Evolutionary conservation across 2,888 invertebrate species (phyloP).

Genomic region (Panopea generosa): DNA sequence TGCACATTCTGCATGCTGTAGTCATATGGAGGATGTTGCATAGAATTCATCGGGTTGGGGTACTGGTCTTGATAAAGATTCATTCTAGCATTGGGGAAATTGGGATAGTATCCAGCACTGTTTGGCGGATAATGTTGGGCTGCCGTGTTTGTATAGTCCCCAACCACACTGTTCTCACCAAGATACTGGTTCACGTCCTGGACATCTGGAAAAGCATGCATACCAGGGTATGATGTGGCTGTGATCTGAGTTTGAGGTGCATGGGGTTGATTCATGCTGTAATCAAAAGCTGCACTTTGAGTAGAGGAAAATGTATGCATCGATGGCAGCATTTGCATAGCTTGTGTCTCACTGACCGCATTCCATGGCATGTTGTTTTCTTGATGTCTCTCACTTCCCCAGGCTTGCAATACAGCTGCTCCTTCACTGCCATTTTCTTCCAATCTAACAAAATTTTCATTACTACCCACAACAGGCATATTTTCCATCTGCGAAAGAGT

Average conservation of each 20-base stretch:
- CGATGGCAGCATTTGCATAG: constrained; percentile 25
- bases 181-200: neutral
- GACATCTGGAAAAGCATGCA: neutral
- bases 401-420: constrained; percentile 1
- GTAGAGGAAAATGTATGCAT: constrained; percentile 41
- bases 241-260: neutral
- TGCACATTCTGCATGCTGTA: constrained; percentile 1
- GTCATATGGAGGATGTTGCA: constrained; percentile 17
- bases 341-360: neutral
- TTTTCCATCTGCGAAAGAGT: neutral
- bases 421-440: neutral
- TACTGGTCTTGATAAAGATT: too few species aligned
- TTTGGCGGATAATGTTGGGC: too few species aligned
- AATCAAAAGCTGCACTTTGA: neutral
- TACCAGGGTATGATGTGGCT: neutral
- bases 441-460: neutral
- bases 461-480: neutral
- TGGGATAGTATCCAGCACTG: too few species aligned
- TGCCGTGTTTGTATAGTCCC: too few species aligned
- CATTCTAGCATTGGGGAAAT: too few species aligned
- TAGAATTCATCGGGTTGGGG: neutral
- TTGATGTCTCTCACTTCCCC: neutral
- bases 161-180: neutral
- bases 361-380: neutral
- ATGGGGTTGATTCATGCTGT: neutral